Conservation (phyloP, 2,797 vertebrate genomes). For the Anomalospiza imberbis region DNA sequence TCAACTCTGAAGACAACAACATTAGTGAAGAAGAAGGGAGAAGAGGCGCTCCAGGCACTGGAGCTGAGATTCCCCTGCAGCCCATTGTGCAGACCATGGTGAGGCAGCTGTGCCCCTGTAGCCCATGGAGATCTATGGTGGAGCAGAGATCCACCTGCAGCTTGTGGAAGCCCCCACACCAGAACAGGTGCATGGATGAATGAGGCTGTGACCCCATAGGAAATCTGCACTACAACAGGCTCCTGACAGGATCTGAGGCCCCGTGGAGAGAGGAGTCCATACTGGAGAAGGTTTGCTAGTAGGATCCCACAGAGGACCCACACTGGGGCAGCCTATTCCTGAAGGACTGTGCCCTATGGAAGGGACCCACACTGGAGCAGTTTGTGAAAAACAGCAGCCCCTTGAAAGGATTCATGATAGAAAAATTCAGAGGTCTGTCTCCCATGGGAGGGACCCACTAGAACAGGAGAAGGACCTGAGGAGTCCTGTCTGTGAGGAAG, state of each 20-base stretch:
- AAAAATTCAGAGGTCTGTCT: neutral
- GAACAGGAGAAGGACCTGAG: accelerated
- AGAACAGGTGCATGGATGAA: neutral
- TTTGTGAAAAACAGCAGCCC: neutral
- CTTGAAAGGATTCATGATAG: neutral
- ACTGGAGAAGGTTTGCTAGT: neutral
- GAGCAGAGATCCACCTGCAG: neutral
- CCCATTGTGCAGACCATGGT: neutral
- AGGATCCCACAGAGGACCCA: neutral
- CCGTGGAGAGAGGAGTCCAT: accelerated
- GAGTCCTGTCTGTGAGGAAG: neutral
- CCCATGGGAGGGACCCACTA: neutral
- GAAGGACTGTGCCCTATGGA: neutral
- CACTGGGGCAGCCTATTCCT: neutral
- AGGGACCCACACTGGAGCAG: neutral
- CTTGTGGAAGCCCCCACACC: too few relatives aligned
- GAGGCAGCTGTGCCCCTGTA: neutral
- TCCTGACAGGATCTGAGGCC: neutral
- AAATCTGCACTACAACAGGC: neutral
- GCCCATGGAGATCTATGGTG: accelerated
- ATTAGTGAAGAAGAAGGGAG: neutral
- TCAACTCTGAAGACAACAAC: neutral
- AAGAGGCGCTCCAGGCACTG: neutral
- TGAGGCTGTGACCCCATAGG: neutral
- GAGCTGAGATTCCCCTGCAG: neutral